Evolutionary conservation across 2,113 vertebrate genomes (phyloP).

Genomic region (Centropristis striata): DNA sequence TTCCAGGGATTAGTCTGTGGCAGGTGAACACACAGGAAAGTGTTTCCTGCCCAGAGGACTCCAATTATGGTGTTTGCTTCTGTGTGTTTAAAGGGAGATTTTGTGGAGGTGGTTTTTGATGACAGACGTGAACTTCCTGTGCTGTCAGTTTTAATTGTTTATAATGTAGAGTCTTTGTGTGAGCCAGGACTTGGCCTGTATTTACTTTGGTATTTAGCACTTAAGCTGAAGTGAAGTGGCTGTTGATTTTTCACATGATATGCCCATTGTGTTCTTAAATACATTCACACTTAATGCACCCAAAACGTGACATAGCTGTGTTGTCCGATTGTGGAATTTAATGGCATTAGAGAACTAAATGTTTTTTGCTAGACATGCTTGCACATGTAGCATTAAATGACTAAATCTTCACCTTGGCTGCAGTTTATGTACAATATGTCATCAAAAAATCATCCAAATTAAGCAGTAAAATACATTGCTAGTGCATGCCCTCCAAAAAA

Average conservation of each 20-base stretch:
- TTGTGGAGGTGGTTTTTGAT: not conserved
- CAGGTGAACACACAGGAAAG: conserved; percentile 29
- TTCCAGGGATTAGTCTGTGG: conserved; percentile 78
- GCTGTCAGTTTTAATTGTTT: conserved; percentile 19
- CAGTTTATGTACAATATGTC: not conserved
- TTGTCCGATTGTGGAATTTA: not conserved
- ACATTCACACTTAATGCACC: not conserved
- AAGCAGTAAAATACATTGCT: no score
- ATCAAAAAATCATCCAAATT: not conserved
- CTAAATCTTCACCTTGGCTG: not conserved
- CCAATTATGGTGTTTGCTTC: not conserved
- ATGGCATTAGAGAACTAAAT: not conserved
- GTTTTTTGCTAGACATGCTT: not conserved
- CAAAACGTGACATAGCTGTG: not conserved
- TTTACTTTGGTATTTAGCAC: conserved; percentile 4
- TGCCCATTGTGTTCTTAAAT: not conserved
- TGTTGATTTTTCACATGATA: not conserved
- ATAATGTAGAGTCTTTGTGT: not conserved
- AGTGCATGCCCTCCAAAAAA: no score
- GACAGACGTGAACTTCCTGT: not conserved
- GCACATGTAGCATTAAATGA: not conserved
- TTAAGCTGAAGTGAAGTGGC: no score
- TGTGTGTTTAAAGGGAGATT: not conserved
- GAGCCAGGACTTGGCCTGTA: conserved; percentile 7
- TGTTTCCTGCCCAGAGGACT: conserved; percentile 1